Conservation (phyloP, 2,113 vertebrate genomes). For the Delphinus delphis region DNA sequence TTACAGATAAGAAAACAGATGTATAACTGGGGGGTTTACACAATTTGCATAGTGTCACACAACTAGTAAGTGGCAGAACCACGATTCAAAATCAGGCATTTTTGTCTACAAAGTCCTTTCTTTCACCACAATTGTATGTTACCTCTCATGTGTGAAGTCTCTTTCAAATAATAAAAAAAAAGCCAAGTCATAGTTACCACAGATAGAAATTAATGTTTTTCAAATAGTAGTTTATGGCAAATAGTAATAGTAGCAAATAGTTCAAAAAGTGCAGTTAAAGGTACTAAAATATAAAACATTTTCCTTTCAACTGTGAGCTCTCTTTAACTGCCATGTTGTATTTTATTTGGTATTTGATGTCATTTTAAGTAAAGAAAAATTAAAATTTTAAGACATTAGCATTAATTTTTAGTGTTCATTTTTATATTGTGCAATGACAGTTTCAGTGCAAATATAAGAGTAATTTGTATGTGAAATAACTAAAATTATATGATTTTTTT, state of each 20-base stretch:
- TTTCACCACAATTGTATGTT: not conserved
- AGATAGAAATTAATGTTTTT: not conserved
- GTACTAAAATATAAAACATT: not conserved
- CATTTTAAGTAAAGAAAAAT: not conserved
- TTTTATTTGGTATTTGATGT: not conserved
- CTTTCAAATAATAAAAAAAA: not conserved
- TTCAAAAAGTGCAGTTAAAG: not conserved
- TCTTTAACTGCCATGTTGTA: not conserved
- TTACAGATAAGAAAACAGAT: not conserved
- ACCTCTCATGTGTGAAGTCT: not conserved
- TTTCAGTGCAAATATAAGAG: not conserved
- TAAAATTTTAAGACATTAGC: not conserved
- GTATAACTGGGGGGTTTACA: not conserved
- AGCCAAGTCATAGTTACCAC: not conserved
- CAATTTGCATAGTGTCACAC: not conserved
- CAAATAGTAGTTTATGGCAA: not conserved
- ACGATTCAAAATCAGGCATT: not conserved
- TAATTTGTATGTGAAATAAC: not conserved
- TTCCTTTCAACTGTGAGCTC: not conserved
- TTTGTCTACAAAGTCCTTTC: not conserved
- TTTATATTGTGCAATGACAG: not conserved
- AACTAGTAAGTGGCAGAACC: not conserved
- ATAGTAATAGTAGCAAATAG: not conserved
- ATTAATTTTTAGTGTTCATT: not conserved
- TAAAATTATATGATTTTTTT: not conserved